A percentile compares a stretch with the other conserved stretches of the same genome.
phyloP scores from a whole-genome alignment of 2,888 invertebrate genomes.

The Oasisia sp. region DNA sequence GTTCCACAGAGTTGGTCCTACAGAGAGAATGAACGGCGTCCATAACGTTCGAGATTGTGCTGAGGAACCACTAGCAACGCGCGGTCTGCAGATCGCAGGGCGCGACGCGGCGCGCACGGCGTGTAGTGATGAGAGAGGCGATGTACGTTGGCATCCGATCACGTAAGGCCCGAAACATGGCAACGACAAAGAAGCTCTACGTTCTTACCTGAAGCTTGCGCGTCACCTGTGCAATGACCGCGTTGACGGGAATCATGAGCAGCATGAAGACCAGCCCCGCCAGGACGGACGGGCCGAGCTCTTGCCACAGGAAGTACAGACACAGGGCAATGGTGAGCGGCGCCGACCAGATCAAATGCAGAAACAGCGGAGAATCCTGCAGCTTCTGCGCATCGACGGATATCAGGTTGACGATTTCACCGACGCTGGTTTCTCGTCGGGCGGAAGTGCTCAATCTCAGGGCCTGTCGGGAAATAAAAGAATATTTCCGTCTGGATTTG shows the following conservation, averaged over 20 bases:
- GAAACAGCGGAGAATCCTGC: slow-evolving; percentile 45
- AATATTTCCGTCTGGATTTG: too few species aligned
- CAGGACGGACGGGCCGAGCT: slow-evolving; percentile 81
- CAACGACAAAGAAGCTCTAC: too few species aligned
- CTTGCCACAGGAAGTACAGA: slow-evolving; percentile 72
- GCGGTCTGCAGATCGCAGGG: too few species aligned
- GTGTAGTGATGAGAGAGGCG: too few species aligned
- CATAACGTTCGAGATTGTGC: too few species aligned
- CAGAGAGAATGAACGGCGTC: too few species aligned
- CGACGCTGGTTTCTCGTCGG: slow-evolving; percentile 61
- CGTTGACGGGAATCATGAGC: slow-evolving; percentile 76
- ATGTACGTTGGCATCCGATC: too few species aligned
- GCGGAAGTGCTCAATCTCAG: slow-evolving; percentile 61
- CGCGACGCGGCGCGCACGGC: too few species aligned
- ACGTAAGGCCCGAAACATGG: too few species aligned
- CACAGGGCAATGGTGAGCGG: slow-evolving; percentile 69
- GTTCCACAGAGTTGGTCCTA: too few species aligned
- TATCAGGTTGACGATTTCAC: slow-evolving; percentile 68
- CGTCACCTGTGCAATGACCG: slow-evolving; percentile 59
- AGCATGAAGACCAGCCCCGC: slow-evolving; percentile 95
- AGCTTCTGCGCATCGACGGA: slow-evolving; percentile 67
- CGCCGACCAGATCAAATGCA: slow-evolving; percentile 46
- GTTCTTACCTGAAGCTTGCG: slow-evolving; percentile 57
- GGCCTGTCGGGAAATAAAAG: slow-evolving; percentile 49
- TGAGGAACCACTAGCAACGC: too few species aligned